Conservation (phyloP, 2,113 vertebrate genomes). For the Megaceryle maxima region DNA sequence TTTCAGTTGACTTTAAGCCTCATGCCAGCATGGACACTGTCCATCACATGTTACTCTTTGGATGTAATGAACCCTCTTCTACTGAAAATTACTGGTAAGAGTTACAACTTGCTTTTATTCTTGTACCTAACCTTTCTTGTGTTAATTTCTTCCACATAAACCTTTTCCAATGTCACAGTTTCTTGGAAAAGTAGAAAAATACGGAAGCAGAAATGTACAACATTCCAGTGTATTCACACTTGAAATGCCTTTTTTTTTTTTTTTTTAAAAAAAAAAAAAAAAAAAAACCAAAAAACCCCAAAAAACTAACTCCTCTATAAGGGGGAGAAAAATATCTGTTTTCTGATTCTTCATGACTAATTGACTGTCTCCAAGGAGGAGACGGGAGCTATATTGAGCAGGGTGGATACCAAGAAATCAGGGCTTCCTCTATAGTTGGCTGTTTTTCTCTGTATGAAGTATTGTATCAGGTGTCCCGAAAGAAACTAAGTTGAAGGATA, state of each 20-base stretch:
- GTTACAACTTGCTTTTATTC: neutral
- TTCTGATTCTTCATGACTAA: neutral
- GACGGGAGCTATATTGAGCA: neutral
- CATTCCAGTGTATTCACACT: neutral
- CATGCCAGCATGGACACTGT: slow-evolving; percentile 94
- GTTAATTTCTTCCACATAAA: neutral
- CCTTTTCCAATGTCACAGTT: neutral
- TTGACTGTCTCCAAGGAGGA: neutral
- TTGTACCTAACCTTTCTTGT: neutral
- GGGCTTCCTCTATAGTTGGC: neutral
- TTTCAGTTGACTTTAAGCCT: slow-evolving; percentile 94
- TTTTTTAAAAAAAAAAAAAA: too few species aligned
- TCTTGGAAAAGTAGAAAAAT: neutral
- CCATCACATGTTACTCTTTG: slow-evolving; percentile 96
- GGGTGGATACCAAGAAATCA: neutral
- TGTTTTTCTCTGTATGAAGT: neutral
- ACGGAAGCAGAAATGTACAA: neutral
- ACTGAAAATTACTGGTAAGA: slow-evolving; percentile 89
- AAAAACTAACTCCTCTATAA: neutral
- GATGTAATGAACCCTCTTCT: slow-evolving; percentile 88
- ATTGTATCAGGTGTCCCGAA: neutral
- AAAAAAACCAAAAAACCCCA: too few species aligned
- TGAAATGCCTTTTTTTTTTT: too few species aligned
- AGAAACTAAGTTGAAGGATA: neutral
- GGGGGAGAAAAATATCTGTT: neutral